These are phyloP conservation scores for Patiria pectinifera DNA, from an alignment of 53 echinoderm and acorn worm species.

Conservation along the genomic window DNA sequence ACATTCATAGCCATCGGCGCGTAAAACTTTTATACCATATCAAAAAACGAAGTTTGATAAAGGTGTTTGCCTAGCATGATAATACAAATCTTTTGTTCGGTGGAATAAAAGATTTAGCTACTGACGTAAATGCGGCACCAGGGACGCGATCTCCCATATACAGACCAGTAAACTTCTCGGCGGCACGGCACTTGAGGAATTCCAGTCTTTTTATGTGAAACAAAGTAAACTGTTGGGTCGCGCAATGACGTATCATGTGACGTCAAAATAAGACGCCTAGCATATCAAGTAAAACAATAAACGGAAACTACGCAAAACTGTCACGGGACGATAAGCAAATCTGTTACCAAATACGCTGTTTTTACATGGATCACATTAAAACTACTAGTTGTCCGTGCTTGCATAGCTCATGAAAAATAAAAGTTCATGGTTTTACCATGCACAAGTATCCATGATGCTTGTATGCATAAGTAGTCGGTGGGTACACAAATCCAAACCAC, in stretches of 20 bases:
- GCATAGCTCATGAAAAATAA: too few species aligned
- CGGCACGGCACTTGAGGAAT: not conserved
- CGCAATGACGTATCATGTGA: not conserved
- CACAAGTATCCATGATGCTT: too few species aligned
- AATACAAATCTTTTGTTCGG: not conserved
- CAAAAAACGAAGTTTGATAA: not conserved
- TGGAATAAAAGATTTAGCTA: not conserved
- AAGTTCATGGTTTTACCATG: too few species aligned
- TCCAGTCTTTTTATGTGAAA: not conserved
- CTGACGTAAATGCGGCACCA: not conserved
- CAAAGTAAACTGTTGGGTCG: not conserved
- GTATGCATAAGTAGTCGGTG: too few species aligned
- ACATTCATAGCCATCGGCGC: not conserved
- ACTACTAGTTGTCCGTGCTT: too few species aligned
- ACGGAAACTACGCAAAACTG: too few species aligned
- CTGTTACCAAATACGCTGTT: too few species aligned
- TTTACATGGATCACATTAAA: too few species aligned
- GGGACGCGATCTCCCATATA: not conserved
- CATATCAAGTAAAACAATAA: too few species aligned
- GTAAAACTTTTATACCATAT: not conserved
- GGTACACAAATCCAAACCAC: too few species aligned
- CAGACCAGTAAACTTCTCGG: not conserved
- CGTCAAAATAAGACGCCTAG: not conserved
- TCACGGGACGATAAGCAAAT: too few species aligned
- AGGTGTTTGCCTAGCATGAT: not conserved